phyloP scores from a whole-genome alignment of 1,140 invertebrate species.

The Pristionchus pacificus region DNA sequence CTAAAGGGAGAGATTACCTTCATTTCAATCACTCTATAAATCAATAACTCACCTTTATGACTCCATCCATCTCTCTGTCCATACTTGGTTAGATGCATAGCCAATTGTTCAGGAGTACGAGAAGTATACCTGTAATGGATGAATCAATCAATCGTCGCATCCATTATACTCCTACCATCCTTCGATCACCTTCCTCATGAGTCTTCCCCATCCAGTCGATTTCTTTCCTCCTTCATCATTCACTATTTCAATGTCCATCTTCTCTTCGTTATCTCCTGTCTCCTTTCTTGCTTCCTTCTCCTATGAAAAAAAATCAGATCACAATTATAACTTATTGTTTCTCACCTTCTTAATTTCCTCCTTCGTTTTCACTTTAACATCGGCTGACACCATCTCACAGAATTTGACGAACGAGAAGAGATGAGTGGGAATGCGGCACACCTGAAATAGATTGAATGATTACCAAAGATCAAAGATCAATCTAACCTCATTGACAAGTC shows the following conservation, averaged over 20 bases:
- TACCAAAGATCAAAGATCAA: neutral
- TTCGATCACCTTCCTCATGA: slow-evolving; percentile 38
- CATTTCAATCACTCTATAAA: no score
- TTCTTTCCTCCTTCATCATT: slow-evolving; percentile 1
- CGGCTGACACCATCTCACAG: slow-evolving; percentile 43
- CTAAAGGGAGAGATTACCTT: slow-evolving; percentile 46
- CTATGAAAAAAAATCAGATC: no score
- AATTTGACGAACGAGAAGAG: slow-evolving; percentile 58
- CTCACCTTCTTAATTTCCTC: slow-evolving; percentile 10
- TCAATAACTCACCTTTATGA: slow-evolving; percentile 60
- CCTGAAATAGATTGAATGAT: slow-evolving; percentile 27
- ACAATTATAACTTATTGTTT: no score
- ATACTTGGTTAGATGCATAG: slow-evolving; percentile 67
- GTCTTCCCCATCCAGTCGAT: slow-evolving; percentile 49
- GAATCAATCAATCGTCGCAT: neutral
- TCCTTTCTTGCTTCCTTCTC: neutral
- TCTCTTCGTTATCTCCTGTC: neutral
- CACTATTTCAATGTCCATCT: neutral
- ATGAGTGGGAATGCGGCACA: slow-evolving; percentile 60
- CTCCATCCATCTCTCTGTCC: slow-evolving; percentile 67
- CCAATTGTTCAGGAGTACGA: slow-evolving; percentile 64
- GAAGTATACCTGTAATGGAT: slow-evolving; percentile 59
- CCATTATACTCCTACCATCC: slow-evolving; percentile 32
- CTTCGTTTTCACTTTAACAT: neutral
- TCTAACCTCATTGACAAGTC: slow-evolving; percentile 25